These are phyloP conservation scores for Heliocidaris tuberculata DNA, from an alignment of 35 echinoderm and acorn worm species.

Conservation along the genomic window DNA sequence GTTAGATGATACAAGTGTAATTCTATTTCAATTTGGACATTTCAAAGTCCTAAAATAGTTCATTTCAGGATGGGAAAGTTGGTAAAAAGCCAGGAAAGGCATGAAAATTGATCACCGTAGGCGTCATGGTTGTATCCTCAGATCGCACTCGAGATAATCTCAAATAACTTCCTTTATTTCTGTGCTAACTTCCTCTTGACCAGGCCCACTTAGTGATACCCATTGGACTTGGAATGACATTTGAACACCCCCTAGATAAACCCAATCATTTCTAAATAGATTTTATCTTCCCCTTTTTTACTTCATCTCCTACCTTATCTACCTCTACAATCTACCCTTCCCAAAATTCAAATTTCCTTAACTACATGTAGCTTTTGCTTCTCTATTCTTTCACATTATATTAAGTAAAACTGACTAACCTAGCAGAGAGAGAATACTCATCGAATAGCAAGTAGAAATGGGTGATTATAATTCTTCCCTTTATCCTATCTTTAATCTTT, in stretches of 20 bases:
- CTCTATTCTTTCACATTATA: too few relatives aligned
- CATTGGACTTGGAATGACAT: not conserved
- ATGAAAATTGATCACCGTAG: not conserved
- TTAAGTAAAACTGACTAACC: too few relatives aligned
- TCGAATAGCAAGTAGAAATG: too few relatives aligned
- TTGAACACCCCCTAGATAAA: slow-evolving; percentile 1
- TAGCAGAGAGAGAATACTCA: too few relatives aligned
- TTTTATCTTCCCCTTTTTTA: not conserved
- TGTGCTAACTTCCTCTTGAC: not conserved
- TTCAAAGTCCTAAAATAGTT: not conserved
- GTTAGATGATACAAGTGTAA: not conserved
- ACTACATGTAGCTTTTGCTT: too few relatives aligned
- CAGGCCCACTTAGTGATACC: not conserved
- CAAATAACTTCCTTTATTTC: not conserved
- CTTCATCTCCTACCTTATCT: not conserved
- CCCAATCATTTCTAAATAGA: not conserved
- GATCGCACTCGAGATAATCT: slow-evolving; percentile 16
- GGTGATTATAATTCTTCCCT: too few relatives aligned
- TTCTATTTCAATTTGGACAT: not conserved
- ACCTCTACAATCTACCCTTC: not conserved
- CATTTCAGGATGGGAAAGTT: not conserved
- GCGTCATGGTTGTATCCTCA: not conserved
- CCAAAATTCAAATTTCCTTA: too few relatives aligned
- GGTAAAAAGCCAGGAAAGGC: not conserved
- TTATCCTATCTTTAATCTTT: too few relatives aligned